Evolutionary conservation across 2,888 invertebrate genomes (phyloP), one percentile per base, ranked within the genome.

Genomic region (Drepana falcataria): DNA sequence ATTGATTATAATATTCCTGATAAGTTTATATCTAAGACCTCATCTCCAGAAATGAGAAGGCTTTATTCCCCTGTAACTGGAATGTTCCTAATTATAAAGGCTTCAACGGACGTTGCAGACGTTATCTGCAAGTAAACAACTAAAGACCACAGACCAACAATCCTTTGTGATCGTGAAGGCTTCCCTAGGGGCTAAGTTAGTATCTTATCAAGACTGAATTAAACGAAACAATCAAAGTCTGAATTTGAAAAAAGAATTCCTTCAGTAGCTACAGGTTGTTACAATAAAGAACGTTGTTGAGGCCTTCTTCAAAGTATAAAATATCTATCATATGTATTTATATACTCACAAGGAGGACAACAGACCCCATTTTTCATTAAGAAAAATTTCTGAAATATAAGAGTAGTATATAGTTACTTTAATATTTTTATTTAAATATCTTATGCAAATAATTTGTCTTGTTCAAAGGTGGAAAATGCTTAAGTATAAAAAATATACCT

Each of bases 101-200:
- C 54, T 55, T 62, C 57, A 63, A 68, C 68, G 63, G 64, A 66
- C 69, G 63, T 63, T 58, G 55, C 64, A 59, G 69, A 66, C 65
- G 63, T 71, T 71, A 76, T 73, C 73, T 68, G 60, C 57, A 55
- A 59, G 56, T 59, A 63, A 68, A 73, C 69, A 69, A 69, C 66
- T 61, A 61, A 37, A 52, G 60, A 59, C 55, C 63, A 59, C 65
- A 48, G 53, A 40, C 55, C 35, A 54, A 40, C 57, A 68, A 67
- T 68, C 69, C 68, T 69, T 71, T 70, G 65, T 66, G 61, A 59
- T 59, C 57, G 61, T 58, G 53, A 65, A 69, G 61, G 57, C 63
- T 59, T 61, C 34, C 55, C 59, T 57, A n/a, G 47, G 56, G 35
- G 51, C 53, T 53, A 21, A 6, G 21, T 48, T 53, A 55, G 55